These are phyloP conservation scores for Cuniculus paca DNA, from an alignment of 2,797 vertebrate species.

Conservation along the genomic window DNA sequence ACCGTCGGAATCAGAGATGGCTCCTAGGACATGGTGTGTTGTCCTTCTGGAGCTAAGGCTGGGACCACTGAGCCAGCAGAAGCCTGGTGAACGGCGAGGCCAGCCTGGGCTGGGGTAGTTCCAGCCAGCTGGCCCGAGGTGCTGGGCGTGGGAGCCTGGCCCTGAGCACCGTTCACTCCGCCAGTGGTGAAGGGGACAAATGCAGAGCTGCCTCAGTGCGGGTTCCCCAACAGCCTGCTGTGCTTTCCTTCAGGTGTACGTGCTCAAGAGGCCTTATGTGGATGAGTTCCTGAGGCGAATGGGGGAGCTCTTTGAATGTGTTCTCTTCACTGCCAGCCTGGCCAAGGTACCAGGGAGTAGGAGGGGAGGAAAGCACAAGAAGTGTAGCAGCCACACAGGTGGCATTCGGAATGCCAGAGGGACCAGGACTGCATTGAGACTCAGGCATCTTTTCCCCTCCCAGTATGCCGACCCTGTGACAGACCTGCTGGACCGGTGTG, in stretches of 20 bases:
- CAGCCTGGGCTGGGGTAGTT: not conserved
- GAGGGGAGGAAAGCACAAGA: not conserved
- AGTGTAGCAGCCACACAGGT: not conserved
- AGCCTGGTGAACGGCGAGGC: not conserved
- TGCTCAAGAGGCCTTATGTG: slow-evolving; percentile 95
- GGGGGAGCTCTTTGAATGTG: slow-evolving; percentile 95
- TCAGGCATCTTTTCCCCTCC: not conserved
- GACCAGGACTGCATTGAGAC: not conserved
- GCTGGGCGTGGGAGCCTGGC: not conserved
- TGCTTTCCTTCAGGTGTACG: slow-evolving; percentile 91
- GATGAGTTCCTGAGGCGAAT: slow-evolving; percentile 95
- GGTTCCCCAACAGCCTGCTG: not conserved
- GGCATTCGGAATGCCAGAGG: not conserved
- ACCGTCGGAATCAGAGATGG: not conserved
- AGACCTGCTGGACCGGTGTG: slow-evolving; percentile 93
- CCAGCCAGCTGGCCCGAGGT: not conserved
- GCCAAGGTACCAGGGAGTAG: slow-evolving; percentile 91
- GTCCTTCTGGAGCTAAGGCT: not conserved
- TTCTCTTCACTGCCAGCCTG: slow-evolving; percentile 95
- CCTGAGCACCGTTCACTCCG: not conserved
- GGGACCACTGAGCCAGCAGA: not conserved
- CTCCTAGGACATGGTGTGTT: not conserved
- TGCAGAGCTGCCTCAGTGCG: accelerated
- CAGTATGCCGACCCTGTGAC: slow-evolving; percentile 97
- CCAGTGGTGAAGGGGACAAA: accelerated